A percentile compares a stretch with the other conserved stretches of the same genome.
Conservation (phyloP, 2,888 invertebrate species). For the Pseudococcus longispinus region DNA sequence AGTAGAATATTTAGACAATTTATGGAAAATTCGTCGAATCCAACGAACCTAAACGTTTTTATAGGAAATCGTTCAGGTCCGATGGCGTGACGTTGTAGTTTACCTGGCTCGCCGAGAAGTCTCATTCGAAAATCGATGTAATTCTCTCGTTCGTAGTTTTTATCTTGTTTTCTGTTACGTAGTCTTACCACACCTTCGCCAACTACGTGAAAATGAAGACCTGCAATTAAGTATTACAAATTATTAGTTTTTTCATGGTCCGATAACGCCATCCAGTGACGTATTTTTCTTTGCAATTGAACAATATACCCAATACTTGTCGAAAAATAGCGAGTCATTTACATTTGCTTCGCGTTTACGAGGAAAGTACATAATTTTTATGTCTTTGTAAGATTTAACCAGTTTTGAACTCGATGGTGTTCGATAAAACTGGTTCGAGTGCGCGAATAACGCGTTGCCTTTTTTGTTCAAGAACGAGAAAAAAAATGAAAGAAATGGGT, state of each 20-base stretch:
- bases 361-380: background rate
- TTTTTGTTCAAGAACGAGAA: background rate
- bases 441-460: background rate
- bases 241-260: constrained; percentile 46
- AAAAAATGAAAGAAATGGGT: background rate
- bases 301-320: background rate
- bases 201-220: constrained; percentile 91
- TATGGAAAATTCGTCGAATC: background rate
- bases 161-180: constrained; percentile 80
- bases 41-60: background rate
- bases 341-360: background rate
- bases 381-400: background rate
- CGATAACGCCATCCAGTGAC: background rate
- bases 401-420: background rate
- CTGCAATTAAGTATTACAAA: constrained; percentile 64
- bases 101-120: constrained; percentile 84
- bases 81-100: background rate
- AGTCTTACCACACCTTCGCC: constrained; percentile 93
- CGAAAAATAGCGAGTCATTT: constrained; percentile 2
- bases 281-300: background rate
- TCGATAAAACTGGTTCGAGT: background rate
- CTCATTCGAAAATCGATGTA: constrained; percentile 95
- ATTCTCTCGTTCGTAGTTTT: constrained; percentile 89
- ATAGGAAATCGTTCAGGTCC: background rate
- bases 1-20: background rate